Conservation (phyloP, 1,140 invertebrate genomes). For the Coelopa frigida region DNA sequence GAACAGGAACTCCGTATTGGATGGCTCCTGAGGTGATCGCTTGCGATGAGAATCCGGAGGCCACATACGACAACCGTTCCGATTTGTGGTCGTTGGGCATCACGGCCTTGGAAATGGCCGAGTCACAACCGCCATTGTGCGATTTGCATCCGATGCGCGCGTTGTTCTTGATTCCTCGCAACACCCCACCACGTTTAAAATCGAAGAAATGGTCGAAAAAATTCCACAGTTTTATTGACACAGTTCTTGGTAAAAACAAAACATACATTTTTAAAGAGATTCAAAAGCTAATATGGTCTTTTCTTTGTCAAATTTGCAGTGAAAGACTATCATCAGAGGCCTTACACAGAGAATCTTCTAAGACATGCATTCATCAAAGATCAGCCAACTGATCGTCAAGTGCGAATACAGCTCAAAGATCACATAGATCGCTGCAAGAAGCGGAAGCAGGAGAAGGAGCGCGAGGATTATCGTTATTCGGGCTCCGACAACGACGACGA, state of each 20-base stretch:
- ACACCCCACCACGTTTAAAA: slow-evolving; percentile 92
- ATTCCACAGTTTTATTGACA: slow-evolving; percentile 72
- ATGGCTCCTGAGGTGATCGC: slow-evolving; percentile 98
- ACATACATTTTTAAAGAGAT: not conserved
- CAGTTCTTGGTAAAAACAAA: slow-evolving; percentile 45
- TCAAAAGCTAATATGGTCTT: not conserved
- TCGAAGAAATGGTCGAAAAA: slow-evolving; percentile 98
- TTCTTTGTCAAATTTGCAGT: slow-evolving; percentile 55
- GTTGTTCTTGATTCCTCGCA: slow-evolving; percentile 96
- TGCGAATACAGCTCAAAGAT: slow-evolving; percentile 96
- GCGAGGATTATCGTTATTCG: slow-evolving; percentile 76
- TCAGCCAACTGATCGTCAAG: slow-evolving; percentile 95
- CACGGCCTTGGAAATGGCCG: slow-evolving; percentile 99
- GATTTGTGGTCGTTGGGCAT: slow-evolving; percentile 99
- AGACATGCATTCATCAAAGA: slow-evolving; percentile 97
- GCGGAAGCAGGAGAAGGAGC: slow-evolving; percentile 82
- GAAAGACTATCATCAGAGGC: slow-evolving; percentile 96
- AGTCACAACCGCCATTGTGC: slow-evolving; percentile 96
- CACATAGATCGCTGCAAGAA: slow-evolving; percentile 97
- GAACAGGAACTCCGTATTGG: slow-evolving; percentile 84
- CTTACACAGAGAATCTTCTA: slow-evolving; percentile 95
- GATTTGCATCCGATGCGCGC: slow-evolving; percentile 99
- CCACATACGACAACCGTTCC: slow-evolving; percentile 98
- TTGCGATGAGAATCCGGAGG: slow-evolving; percentile 99
- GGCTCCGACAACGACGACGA: slow-evolving; percentile 87